Percentiles rank a stretch among this genome's conserved stretches.
phyloP scores from a whole-genome alignment of 92 coral and sea anemone species.

The Siderastrea radians region DNA sequence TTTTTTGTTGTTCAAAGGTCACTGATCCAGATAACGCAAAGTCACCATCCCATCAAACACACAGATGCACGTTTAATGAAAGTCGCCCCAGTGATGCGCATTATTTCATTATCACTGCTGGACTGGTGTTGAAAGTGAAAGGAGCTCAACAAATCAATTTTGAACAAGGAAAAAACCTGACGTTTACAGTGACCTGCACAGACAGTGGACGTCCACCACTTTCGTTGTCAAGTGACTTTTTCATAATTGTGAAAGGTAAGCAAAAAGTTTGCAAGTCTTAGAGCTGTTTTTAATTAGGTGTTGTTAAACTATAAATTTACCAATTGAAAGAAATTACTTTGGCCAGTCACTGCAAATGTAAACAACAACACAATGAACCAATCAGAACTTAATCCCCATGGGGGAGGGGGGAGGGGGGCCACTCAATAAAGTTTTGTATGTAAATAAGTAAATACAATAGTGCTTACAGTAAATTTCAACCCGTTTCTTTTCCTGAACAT shows the following conservation, averaged over 20 bases:
- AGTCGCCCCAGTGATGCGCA: constrained; percentile 65
- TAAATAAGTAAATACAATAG: no score
- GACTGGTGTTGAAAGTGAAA: constrained; percentile 75
- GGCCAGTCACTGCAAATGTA: no score
- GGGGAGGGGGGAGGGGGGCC: no score
- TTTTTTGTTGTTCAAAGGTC: constrained; percentile 54
- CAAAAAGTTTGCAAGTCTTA: neutral
- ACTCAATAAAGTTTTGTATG: no score
- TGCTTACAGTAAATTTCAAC: no score
- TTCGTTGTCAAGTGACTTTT: constrained; percentile 61
- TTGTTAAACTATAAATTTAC: no score
- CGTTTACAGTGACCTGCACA: constrained; percentile 77
- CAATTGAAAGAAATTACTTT: no score
- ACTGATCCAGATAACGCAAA: constrained; percentile 92
- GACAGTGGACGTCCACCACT: constrained; percentile 83
- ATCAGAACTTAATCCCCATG: no score
- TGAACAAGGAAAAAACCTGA: constrained; percentile 62
- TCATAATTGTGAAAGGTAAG: constrained; percentile 78
- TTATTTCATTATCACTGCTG: constrained; percentile 67
- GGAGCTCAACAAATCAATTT: constrained; percentile 70
- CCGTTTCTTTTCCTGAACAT: no score
- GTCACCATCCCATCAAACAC: constrained; percentile 72
- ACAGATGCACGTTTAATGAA: constrained; percentile 66
- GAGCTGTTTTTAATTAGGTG: no score
- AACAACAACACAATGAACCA: no score